Percentiles rank a stretch among this genome's conserved stretches.
Conservation (phyloP, 2,113 vertebrate species). For the Piaya cayana region DNA sequence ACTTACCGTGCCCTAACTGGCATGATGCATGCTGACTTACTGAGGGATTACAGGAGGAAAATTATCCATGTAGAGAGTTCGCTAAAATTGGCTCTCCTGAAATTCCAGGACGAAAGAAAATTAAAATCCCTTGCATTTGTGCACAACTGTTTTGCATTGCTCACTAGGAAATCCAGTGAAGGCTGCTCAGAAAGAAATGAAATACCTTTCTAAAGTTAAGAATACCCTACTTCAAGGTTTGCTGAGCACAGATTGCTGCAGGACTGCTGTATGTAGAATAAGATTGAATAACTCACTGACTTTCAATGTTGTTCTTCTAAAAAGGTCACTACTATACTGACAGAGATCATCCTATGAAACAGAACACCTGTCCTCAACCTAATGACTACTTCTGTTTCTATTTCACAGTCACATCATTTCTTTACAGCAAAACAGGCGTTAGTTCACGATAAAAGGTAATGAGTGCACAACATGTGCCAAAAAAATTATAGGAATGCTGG, state of each 20-base stretch:
- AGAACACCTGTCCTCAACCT: not conserved
- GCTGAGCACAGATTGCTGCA: not conserved
- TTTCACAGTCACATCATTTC: not conserved
- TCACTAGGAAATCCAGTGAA: not conserved
- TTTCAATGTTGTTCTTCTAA: not conserved
- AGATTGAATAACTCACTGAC: not conserved
- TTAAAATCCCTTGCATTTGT: not conserved
- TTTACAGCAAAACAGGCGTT: not conserved
- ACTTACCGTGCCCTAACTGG: constrained; percentile 45
- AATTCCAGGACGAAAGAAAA: not conserved
- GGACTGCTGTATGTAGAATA: not conserved
- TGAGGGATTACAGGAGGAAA: constrained; percentile 16
- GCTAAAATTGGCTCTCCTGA: not conserved
- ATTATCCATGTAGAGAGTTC: not conserved
- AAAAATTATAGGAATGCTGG: not conserved
- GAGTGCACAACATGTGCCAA: not conserved
- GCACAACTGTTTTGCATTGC: not conserved
- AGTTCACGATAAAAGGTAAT: not conserved
- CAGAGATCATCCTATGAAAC: not conserved
- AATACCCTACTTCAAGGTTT: not conserved
- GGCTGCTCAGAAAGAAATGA: not conserved
- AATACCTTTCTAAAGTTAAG: not conserved
- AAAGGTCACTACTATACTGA: not conserved
- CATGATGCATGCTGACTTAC: constrained; percentile 17
- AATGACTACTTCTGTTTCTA: not conserved